Evolutionary conservation across 2,888 invertebrate species (phyloP).

Genomic region (Mythimna vitellina): DNA sequence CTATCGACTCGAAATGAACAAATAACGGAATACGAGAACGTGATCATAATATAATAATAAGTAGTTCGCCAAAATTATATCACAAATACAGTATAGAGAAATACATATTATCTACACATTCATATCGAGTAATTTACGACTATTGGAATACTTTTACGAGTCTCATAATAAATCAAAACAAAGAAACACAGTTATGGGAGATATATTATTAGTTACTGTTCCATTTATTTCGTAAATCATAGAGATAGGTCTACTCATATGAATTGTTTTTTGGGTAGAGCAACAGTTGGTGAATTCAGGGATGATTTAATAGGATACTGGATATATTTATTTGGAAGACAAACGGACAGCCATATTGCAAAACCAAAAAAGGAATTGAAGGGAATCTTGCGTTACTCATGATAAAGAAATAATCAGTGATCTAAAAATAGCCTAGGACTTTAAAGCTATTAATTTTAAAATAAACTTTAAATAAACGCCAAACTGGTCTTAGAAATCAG

Average conservation of each 20-base stretch:
- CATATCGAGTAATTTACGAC: slow-evolving; percentile 31
- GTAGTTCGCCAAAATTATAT: slow-evolving; percentile 21
- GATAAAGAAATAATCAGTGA: too few species aligned
- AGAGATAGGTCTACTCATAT: not conserved
- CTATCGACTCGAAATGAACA: not conserved
- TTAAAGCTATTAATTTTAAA: not conserved
- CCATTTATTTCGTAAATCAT: slow-evolving; percentile 30
- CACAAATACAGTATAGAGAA: slow-evolving; percentile 5
- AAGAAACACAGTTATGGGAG: slow-evolving; percentile 25
- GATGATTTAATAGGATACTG: not conserved
- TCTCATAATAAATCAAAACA: slow-evolving; percentile 40
- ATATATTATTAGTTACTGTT: slow-evolving; percentile 38
- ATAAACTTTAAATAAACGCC: too few species aligned
- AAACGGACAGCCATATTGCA: not conserved
- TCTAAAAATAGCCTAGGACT: not conserved
- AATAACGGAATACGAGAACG: slow-evolving; percentile 10
- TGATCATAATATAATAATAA: not conserved
- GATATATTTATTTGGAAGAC: not conserved
- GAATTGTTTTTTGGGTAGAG: not conserved
- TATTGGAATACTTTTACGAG: slow-evolving; percentile 43
- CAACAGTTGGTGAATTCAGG: slow-evolving; percentile 20
- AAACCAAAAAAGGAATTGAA: not conserved
- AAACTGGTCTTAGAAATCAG: not conserved
- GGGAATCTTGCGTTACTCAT: not conserved
- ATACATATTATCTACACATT: slow-evolving; percentile 29